Evolutionary conservation across 2,797 vertebrate species (phyloP), one percentile per base, ranked within the genome.

Genomic region (Thripadectes ignobilis): DNA sequence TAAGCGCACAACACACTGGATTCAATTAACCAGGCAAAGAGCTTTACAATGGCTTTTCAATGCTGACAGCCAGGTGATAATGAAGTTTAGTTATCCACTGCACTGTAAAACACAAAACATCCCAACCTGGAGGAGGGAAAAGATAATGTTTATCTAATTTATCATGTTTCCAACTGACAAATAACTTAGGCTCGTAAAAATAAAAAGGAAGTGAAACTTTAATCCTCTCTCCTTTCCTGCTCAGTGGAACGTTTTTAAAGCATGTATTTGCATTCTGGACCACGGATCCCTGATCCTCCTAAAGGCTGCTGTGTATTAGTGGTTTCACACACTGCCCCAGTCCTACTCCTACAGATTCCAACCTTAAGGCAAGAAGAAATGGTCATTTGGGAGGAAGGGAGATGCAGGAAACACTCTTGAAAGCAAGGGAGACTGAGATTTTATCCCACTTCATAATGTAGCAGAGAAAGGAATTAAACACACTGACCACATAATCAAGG

Each of bases 81-180:
- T 85, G 85, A 94, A 95, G 96, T 86, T 93, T 65, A 82, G 80
- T 85, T 96, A 92, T 76, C 93, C 95, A 88, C 20, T 77, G 84
- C 52, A n/a, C 83, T 94, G 82, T 38, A 71, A 92, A 94, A 95
- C 16, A 29, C 88, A 94, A 90, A 95, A 85, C 80, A 85, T 88
- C 59, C 59, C 49, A 92, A 92, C 95, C 96, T 94, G 91, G 83
- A 96, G 89, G 95, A 95, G 91, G 79, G 61, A 91, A 95, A 97
- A 90, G 78, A 95, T 92, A 95, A 93, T 72, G 89, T 97, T 96
- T 95, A 83, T 86, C 93, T 92, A 91, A 91, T 93, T 89, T 82
- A 97, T 97, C 86, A 85, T 43, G 65, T 96, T 96, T 95, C 97
- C 85, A 95, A 86, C 87, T 82, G 96, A 97, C 96, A 97, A 95